Conservation (phyloP, 2,888 invertebrate species). For the Calliopum simillimum region DNA sequence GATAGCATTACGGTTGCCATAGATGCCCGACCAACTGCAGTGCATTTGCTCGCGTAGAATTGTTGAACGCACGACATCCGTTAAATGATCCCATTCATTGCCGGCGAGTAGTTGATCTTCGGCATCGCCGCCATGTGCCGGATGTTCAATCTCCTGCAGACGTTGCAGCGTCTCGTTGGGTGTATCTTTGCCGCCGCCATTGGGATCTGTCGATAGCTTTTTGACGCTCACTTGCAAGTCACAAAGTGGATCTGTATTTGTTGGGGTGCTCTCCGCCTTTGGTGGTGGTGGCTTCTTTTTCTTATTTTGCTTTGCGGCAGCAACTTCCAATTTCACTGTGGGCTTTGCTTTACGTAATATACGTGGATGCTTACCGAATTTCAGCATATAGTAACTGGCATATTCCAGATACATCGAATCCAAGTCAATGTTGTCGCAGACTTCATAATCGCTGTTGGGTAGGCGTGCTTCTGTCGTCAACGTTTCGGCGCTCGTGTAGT, state of each 20-base stretch:
- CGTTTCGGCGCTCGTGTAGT: constrained; percentile 73
- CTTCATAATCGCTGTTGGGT: constrained; percentile 72
- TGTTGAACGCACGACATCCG: constrained; percentile 67
- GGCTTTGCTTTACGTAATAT: constrained; percentile 72
- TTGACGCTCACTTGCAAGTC: constrained; percentile 54
- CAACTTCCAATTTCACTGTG: constrained; percentile 52
- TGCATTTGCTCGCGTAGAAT: constrained; percentile 70
- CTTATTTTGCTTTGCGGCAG: constrained; percentile 39
- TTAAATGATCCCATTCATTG: constrained; percentile 60
- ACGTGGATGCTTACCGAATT: constrained; percentile 88
- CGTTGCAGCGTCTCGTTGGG: constrained; percentile 33
- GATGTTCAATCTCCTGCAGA: constrained; percentile 57
- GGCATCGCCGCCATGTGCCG: constrained; percentile 46
- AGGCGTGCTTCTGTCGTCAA: constrained; percentile 81
- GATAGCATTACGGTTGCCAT: constrained; percentile 81
- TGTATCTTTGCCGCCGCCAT: constrained; percentile 11
- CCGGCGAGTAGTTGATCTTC: constrained; percentile 53
- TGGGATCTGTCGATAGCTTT: constrained; percentile 49
- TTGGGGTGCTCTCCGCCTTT: constrained; percentile 25
- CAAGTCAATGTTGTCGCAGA: constrained; percentile 93
- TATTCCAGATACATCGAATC: constrained; percentile 90
- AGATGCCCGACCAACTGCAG: constrained; percentile 84
- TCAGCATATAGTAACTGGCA: constrained; percentile 84
- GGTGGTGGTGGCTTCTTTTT: constrained; percentile 32
- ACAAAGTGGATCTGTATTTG: constrained; percentile 38